Conservation (phyloP, 2,113 vertebrate species). For the Callospermophilus lateralis region DNA sequence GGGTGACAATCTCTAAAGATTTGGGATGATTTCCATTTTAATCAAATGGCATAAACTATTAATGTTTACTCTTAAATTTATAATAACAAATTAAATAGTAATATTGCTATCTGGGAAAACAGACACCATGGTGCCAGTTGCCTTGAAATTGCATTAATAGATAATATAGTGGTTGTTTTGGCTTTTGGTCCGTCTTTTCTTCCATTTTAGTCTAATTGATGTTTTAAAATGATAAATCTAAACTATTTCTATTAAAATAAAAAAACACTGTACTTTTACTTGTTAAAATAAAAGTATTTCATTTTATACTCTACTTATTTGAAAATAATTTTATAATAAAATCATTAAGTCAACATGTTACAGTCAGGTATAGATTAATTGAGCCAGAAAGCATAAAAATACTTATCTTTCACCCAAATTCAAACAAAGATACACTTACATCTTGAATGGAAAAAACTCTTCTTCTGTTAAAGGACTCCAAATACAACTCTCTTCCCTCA, state of each 20-base stretch:
- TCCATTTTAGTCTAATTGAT: background rate
- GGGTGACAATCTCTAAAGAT: slow-evolving; percentile 59
- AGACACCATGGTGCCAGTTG: background rate
- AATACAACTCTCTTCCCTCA: background rate
- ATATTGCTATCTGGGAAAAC: slow-evolving; percentile 40
- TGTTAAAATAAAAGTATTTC: slow-evolving; percentile 4
- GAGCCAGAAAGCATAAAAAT: background rate
- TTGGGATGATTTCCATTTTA: slow-evolving; percentile 73
- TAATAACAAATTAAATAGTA: slow-evolving; percentile 74
- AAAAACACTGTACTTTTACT: background rate
- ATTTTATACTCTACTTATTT: slow-evolving; percentile 15
- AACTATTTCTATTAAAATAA: background rate
- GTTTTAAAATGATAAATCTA: slow-evolving; percentile 7
- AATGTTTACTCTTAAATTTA: slow-evolving; percentile 77
- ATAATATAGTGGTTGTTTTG: background rate
- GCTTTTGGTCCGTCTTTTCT: background rate
- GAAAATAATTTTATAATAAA: slow-evolving; percentile 41
- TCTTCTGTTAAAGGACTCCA: background rate
- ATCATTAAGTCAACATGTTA: slow-evolving; percentile 1
- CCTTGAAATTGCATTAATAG: slow-evolving; percentile 57
- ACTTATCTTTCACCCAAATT: background rate
- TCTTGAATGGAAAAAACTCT: background rate
- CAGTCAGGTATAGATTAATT: background rate
- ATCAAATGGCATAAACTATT: slow-evolving; percentile 78
- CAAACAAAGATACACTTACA: background rate